Conservation (phyloP, 2,797 vertebrate species). For the Lutra lutra region DNA sequence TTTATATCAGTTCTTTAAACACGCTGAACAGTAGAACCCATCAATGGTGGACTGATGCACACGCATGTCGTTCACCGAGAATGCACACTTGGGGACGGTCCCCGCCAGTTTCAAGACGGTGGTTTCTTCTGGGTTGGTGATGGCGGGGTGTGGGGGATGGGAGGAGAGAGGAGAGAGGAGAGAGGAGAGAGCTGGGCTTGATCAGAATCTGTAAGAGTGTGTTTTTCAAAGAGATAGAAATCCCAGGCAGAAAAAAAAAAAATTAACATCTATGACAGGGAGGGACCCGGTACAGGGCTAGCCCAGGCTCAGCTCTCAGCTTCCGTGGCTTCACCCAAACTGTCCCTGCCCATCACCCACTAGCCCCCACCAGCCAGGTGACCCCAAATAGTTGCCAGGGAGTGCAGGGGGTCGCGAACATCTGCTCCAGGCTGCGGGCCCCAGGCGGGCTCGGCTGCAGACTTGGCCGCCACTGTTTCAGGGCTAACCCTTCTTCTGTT, state of each 20-base stretch:
- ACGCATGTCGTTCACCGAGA: background rate
- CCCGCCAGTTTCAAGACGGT: background rate
- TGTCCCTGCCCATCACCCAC: background rate
- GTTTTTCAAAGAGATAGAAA: background rate
- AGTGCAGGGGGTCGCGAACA: accelerated
- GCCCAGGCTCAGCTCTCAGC: accelerated
- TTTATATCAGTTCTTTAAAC: background rate
- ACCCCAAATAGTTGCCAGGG: background rate
- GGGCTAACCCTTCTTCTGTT: background rate
- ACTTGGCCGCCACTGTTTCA: background rate
- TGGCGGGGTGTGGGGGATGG: accelerated
- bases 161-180: background rate
- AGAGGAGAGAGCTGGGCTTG: background rate
- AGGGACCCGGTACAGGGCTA: accelerated
- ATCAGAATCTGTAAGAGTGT: background rate
- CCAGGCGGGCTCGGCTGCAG: accelerated
- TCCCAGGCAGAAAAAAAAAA: background rate
- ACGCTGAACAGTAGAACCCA: background rate
- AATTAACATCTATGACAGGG: accelerated
- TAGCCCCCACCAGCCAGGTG: background rate
- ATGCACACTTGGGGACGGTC: background rate
- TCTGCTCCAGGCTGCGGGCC: background rate
- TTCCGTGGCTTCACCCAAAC: accelerated
- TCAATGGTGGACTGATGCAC: background rate
- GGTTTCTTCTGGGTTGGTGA: background rate